These are phyloP conservation scores for Heliconius sara DNA, from an alignment of 2,888 invertebrate species.

Conservation along the genomic window DNA sequence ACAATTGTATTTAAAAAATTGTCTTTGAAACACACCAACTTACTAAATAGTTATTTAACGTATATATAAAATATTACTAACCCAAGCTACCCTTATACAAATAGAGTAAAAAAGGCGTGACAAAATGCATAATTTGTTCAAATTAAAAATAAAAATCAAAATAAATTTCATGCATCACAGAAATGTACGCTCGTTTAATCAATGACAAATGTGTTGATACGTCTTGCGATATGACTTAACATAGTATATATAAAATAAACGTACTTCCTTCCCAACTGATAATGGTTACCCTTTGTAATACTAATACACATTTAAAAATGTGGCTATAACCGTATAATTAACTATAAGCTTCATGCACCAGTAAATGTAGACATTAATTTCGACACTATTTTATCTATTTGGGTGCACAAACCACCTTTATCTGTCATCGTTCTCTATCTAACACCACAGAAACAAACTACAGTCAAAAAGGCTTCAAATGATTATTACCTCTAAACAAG, in stretches of 20 bases:
- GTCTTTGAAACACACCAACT: neutral
- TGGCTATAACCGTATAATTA: constrained; percentile 82
- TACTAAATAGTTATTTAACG: neutral
- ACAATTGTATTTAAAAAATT: neutral
- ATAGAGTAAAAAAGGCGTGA: constrained; percentile 22
- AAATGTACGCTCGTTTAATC: constrained; percentile 63
- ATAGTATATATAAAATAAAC: constrained; percentile 70
- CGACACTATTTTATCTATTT: constrained; percentile 84
- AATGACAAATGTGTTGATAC: constrained; percentile 72
- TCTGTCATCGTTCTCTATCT: constrained; percentile 79
- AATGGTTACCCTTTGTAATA: constrained; percentile 80
- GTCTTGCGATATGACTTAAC: constrained; percentile 68
- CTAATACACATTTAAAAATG: constrained; percentile 78
- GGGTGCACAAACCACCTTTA: constrained; percentile 83
- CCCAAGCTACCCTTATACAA: neutral
- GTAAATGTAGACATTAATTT: constrained; percentile 85
- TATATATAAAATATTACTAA: neutral
- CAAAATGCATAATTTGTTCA: constrained; percentile 24
- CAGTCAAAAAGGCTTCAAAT: constrained; percentile 53
- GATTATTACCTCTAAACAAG: constrained; percentile 59
- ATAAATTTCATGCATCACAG: constrained; percentile 70
- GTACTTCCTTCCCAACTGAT: constrained; percentile 79
- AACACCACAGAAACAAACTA: constrained; percentile 65
- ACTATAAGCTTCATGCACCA: constrained; percentile 84
- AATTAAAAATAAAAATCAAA: constrained; percentile 37